A percentile compares a stretch with the other conserved stretches of the same genome.
phyloP scores from a whole-genome alignment of 2,888 invertebrate genomes.

The Phyllotreta cruciferae region DNA sequence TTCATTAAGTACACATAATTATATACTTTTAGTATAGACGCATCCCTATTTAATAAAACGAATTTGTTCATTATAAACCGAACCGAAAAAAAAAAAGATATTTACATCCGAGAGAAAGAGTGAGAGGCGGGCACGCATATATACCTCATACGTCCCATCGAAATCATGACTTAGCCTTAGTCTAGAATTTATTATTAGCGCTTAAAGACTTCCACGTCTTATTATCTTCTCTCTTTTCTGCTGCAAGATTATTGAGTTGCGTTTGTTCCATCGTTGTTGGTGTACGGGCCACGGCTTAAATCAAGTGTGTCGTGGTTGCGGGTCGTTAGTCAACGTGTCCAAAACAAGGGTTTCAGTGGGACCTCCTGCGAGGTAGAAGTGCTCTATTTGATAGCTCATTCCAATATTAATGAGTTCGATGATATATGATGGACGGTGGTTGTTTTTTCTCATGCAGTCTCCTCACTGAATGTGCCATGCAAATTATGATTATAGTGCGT shows the following conservation, averaged over 20 bases:
- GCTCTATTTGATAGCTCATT: slow-evolving; percentile 50
- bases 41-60: too few relatives aligned
- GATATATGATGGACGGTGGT: slow-evolving; percentile 42
- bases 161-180: background rate
- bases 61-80: too few relatives aligned
- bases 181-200: slow-evolving; percentile 15
- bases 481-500: too few relatives aligned
- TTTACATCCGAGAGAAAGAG: too few relatives aligned
- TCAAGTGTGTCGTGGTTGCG: slow-evolving; percentile 44
- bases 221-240: slow-evolving; percentile 11
- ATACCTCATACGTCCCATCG: background rate
- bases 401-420: slow-evolving; percentile 52
- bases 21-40: too few relatives aligned
- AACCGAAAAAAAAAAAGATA: too few relatives aligned
- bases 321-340: slow-evolving; percentile 46
- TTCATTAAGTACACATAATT: too few relatives aligned
- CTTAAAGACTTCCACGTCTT: slow-evolving; percentile 16
- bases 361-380: slow-evolving; percentile 49
- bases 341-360: slow-evolving; percentile 44
- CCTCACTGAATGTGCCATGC: too few relatives aligned
- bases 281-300: slow-evolving; percentile 19
- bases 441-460: too few relatives aligned
- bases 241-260: slow-evolving; percentile 21
- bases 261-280: slow-evolving; percentile 21
- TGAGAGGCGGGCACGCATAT: background rate